Evolutionary conservation across 2,113 vertebrate species (phyloP), one percentile per base, ranked within the genome.

Genomic region (Dascyllus trimaculatus): DNA sequence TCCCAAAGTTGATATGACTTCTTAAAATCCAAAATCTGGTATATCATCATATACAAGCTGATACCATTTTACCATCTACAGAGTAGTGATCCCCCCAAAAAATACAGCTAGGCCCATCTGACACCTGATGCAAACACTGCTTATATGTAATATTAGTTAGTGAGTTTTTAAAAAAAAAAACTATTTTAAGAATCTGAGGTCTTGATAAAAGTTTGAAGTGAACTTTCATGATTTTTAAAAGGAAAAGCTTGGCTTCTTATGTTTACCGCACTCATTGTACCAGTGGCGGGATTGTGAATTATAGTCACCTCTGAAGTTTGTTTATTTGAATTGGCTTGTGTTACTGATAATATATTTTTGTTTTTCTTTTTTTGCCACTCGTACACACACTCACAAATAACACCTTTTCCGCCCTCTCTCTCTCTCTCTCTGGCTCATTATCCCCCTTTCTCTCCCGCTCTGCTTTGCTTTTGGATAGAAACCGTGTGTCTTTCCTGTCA

Each of bases 401-500:
- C 51, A 59, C 25, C 56, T 18, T 80, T 68, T 81, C 45, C 4
- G n/a, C 29, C 2, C 14, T 4, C 45, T 58, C 40, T 61, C n/a
- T 71, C 29, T 2, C 14, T 5, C 32, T 59, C 40, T 61, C n/a
- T 71, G 26, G 62, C 59, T 62, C 59, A n/a, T 45, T 57, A 4
- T 26, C 29, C 4, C 14, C 5, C 35, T 58, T n/a, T 70, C 26
- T 59, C 40, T 61, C n/a, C 75, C 65, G 49, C 58, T 81, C 67
- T 65, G 69, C 85, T 81, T 88, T 72, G 71, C 84, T 85, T n/a
- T 83, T 72, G 72, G 84, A 90, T 70, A 75, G 82, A 87, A 90
- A 83, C 58, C 10, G 60, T 86, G 86, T 83, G 84, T 86, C 87
- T 85, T 86, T 84, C 84, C 80, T 89, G 89, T 90, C 90, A 90